These are phyloP conservation scores for Varecia variegata DNA, from an alignment of 2,797 vertebrate species.

Conservation along the genomic window DNA sequence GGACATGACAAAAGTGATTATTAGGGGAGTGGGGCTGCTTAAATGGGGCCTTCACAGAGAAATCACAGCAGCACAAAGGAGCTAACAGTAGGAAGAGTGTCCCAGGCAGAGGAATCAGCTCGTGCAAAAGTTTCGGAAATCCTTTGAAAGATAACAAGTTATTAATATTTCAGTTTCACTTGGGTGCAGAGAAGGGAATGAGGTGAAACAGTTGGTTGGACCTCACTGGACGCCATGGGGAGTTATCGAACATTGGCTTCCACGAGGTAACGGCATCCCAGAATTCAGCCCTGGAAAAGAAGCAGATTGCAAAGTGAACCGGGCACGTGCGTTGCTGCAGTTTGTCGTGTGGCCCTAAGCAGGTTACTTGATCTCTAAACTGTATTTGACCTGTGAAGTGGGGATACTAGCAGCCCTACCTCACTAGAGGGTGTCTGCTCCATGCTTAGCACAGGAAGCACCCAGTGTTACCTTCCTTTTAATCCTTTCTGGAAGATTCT, in stretches of 20 bases:
- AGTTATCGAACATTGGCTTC: not conserved
- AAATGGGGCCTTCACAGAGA: not conserved
- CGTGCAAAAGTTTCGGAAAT: not conserved
- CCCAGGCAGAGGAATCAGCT: too few species aligned
- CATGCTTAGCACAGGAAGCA: accelerated
- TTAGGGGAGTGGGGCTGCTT: not conserved
- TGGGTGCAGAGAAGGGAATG: not conserved
- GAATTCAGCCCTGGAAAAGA: not conserved
- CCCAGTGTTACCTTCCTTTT: not conserved
- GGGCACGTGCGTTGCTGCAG: accelerated
- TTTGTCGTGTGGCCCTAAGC: not conserved
- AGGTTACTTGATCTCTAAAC: not conserved
- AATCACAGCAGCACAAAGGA: not conserved
- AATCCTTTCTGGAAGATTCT: not conserved
- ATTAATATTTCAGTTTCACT: not conserved
- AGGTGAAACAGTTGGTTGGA: not conserved
- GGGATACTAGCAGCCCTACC: accelerated
- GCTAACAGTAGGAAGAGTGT: not conserved
- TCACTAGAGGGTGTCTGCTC: accelerated
- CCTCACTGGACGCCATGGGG: not conserved
- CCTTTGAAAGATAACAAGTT: not conserved
- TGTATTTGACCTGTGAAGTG: not conserved
- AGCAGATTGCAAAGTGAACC: not conserved
- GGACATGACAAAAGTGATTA: not conserved
- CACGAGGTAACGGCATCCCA: not conserved